Conservation (phyloP, 2,888 invertebrate species). For the Nephrocerus scutellatus region DNA sequence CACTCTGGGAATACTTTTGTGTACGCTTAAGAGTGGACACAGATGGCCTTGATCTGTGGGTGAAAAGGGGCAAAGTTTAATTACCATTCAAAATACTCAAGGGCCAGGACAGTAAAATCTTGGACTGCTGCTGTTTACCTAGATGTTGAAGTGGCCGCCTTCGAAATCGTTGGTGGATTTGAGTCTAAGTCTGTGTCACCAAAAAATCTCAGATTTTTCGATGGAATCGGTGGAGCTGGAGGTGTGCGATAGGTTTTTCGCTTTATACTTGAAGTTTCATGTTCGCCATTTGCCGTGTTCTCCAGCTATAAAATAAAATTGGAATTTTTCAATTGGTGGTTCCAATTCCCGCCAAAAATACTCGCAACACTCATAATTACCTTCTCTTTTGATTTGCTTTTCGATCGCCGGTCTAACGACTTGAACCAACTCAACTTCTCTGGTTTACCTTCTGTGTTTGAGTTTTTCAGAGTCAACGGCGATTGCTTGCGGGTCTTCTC, state of each 20-base stretch:
- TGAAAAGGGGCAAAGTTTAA: neutral
- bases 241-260: conserved; percentile 29
- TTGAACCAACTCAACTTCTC: conserved; percentile 70
- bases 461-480: conserved; percentile 47
- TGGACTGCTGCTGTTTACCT: conserved; percentile 27
- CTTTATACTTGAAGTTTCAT: conserved; percentile 35
- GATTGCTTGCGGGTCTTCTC: conserved; percentile 42
- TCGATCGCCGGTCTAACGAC: conserved; percentile 64
- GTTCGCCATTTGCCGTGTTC: conserved; percentile 31
- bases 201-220: conserved; percentile 72
- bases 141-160: conserved; percentile 33
- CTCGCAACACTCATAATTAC: conserved; percentile 25
- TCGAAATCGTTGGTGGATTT: conserved; percentile 53
- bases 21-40: conserved; percentile 30
- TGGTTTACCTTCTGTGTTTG: conserved; percentile 44
- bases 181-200: conserved; percentile 78
- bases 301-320: conserved; percentile 27
- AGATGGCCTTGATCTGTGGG: conserved; percentile 33
- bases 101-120: neutral
- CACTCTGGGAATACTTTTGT: conserved; percentile 46
- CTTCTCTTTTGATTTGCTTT: conserved; percentile 54
- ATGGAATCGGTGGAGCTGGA: conserved; percentile 30
- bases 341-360: conserved; percentile 29
- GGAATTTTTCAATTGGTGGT: conserved; percentile 6
- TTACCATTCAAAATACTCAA: neutral